Conservation (phyloP, 2,888 invertebrate genomes). For the Hedya salicella region DNA sequence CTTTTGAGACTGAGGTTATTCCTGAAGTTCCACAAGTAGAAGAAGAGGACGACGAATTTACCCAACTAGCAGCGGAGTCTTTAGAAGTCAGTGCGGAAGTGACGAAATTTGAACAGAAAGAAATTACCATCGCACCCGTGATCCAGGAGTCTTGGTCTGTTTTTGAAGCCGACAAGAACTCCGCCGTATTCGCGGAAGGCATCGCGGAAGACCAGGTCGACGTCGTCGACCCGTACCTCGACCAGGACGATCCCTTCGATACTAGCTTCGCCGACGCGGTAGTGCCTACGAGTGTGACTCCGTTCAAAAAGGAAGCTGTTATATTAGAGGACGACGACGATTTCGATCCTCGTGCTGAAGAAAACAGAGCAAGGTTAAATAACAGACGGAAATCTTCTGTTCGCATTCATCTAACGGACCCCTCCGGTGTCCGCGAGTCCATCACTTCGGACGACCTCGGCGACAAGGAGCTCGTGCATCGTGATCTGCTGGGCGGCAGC, state of each 20-base stretch:
- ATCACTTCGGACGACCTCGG: conserved; percentile 81
- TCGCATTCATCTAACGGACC: conserved; percentile 87
- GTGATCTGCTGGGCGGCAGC: conserved; percentile 91
- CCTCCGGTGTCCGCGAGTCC: conserved; percentile 85
- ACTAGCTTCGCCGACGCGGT: conserved; percentile 93
- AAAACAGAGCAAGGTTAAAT: conserved; percentile 72
- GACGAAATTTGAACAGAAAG: conserved; percentile 71
- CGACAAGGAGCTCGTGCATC: conserved; percentile 74
- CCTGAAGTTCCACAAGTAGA: conserved; percentile 65
- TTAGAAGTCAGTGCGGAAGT: conserved; percentile 85
- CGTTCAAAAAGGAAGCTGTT: conserved; percentile 72
- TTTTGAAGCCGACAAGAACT: conserved; percentile 85
- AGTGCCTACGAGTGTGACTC: conserved; percentile 74
- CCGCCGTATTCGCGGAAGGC: conserved; percentile 75
- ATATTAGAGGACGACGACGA: conserved; percentile 81
- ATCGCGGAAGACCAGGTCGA: conserved; percentile 80
- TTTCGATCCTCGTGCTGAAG: conserved; percentile 88
- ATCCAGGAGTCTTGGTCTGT: conserved; percentile 87
- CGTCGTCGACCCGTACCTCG: conserved; percentile 77
- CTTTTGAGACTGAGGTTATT: conserved; percentile 43
- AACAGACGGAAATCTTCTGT: conserved; percentile 81
- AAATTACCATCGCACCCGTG: conserved; percentile 74
- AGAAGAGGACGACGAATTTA: conserved; percentile 91
- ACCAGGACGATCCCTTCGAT: conserved; percentile 92
- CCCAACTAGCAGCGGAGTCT: conserved; percentile 91